Evolutionary conservation across 2,888 invertebrate genomes (phyloP).

Genomic region (Caenorhabditis macrosperma): DNA sequence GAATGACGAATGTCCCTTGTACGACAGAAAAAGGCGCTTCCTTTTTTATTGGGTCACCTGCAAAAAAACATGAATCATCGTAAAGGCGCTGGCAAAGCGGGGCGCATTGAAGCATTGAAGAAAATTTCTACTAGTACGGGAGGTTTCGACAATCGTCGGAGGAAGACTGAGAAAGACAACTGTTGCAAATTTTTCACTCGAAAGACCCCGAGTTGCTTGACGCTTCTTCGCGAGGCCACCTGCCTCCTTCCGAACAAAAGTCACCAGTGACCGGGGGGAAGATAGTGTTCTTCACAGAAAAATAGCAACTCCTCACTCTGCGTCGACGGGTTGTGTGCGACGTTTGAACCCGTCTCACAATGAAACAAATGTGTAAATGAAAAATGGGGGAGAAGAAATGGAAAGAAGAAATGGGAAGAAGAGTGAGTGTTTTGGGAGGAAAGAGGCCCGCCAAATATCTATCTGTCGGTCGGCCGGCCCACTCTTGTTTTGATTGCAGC

Average conservation of each 20-base stretch:
- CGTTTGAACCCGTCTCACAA: neutral
- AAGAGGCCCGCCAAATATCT: neutral
- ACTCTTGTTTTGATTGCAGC: conserved; percentile 32
- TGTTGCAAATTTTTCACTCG: conserved; percentile 10
- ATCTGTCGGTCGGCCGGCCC: conserved; percentile 5
- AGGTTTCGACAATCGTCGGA: neutral
- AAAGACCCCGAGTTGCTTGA: neutral
- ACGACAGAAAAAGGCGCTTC: conserved; percentile 7
- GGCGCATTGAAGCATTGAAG: neutral
- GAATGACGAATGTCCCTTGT: conserved; percentile 8
- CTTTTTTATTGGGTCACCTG: conserved; percentile 10
- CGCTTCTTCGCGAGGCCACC: neutral
- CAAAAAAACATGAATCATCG: conserved; percentile 41
- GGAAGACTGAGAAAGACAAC: neutral
- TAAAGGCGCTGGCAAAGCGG: neutral
- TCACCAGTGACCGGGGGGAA: neutral
- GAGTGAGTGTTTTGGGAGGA: neutral
- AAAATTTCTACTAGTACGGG: neutral
- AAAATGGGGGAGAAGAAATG: neutral
- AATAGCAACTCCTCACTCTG: neutral
- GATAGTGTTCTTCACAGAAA: neutral
- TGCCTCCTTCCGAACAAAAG: neutral
- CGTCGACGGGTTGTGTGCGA: neutral
- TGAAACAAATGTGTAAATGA: neutral
- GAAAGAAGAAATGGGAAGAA: neutral